Evolutionary conservation across 1,140 invertebrate species (phyloP), one percentile per base, ranked within the genome.

Genomic region (Hyles euphorbiae): DNA sequence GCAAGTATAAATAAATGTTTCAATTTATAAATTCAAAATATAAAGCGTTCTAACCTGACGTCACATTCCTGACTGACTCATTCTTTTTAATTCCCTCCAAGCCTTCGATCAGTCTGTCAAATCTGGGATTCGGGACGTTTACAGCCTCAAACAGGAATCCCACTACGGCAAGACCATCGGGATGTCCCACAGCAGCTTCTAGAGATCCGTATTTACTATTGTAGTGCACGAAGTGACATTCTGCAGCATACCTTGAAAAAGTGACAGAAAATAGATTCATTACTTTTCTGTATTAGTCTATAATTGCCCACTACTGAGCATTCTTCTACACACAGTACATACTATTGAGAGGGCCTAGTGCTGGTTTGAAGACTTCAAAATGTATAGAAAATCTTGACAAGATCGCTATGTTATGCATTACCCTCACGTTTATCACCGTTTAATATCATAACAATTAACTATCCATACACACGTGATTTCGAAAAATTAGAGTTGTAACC

Each of bases 191-290:
- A 4, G 95, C 95, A 48, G 93, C 93, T 34, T 91, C 88, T 60
- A 94, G 89, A 3, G 88, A 91, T 5, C 86, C 83, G 70, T 96
- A 96, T 76, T 94, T 94, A 63, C 91, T 91, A 61, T 96, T 96
- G 77, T 92, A 96, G 78, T 96, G 95, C 0, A 96, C 94, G 12
- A 94, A 90, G 70, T 97, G 95, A 10, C 94, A 91, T 89, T 96
- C 93, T 83, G 94, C 94, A 10, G 93, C 93, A 69, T 92, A 94
- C 67, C 92, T 93, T 55, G 33, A 67, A 67, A 53, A 5, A 34
- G 22, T 1, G 22, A 22, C 2, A 22, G 22, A 22, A 22, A 2
- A 22, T 22, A 22, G 22, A 22, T 22, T 22, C 22, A 22, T 22
- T 22, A 22, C 22, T 22, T 22, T 22, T 22, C 22, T 22, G 22